Base-by-base conservation (phyloP, 1,140 invertebrate species). In the Paraescarpia echinospica region DNA sequence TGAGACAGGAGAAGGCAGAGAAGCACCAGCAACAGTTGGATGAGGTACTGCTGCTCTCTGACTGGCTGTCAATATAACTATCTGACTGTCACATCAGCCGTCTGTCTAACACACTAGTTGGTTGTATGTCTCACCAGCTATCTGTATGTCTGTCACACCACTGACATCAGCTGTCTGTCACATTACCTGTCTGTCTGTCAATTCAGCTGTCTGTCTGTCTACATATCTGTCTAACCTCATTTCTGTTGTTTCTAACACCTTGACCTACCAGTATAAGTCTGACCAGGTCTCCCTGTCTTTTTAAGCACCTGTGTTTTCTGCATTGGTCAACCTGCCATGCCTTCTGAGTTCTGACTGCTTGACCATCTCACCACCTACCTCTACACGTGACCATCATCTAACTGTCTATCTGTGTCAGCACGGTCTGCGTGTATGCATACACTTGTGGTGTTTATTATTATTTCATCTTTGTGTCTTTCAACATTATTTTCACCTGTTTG, bases 1-100 rank as follows among this genome's bases (percentile, higher is more conserved):
- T 95, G 0, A 95, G 95, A 93, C 95, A 96, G 93, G 94, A 95
- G 89, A 96, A 96, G 93, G 93, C 95, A 92, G 94, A 95, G 12
- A 95, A 95, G 93, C 92, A 96, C 51, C 95, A 95, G 93, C 94
- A 95, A 92, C 94, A 94, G 91, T 95, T 96, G 31, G 92, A 94
- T 91, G 95, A 95, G 92, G 95, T 96, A 94, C 93, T 93, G 27
- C 33, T 34, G n/a, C 41, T 92, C 31, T 33, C 91, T 34, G 51
- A 4, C 35, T 31, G 59, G 18, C 59, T 27, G 59, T 27, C 59
- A 2, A 77, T 18, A 6, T 77, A 31, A 4, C 59, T 77, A 18
- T 77, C 59, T 77, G 59, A 4, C 59, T 77, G 89, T 41, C 41
- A 41, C 41, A 41, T 77, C 59, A 77, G 18, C 59, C 22, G 0